These are phyloP conservation scores for Bicyclus anynana DNA, from an alignment of 1,140 invertebrate species.

Conservation along the genomic window DNA sequence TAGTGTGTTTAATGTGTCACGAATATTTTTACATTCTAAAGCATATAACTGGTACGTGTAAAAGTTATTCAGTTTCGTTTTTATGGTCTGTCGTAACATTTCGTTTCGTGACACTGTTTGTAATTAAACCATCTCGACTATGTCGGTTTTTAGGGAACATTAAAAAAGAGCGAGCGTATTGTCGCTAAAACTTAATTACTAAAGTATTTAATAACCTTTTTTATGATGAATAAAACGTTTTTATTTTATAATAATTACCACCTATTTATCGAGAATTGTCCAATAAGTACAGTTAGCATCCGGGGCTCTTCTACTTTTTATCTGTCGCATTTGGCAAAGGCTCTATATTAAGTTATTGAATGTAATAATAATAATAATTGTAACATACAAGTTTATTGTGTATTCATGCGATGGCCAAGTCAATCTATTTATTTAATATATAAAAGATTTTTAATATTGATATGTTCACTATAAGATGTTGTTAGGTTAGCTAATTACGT, in stretches of 20 bases:
- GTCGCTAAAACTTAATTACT: neutral
- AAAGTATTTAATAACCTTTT: constrained; percentile 3
- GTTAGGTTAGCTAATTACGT: too few relatives aligned
- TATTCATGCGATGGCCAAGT: too few relatives aligned
- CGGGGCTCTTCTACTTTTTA: too few relatives aligned
- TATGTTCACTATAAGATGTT: too few relatives aligned
- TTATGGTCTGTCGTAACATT: constrained; percentile 13
- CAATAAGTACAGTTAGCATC: too few relatives aligned
- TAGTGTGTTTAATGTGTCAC: neutral
- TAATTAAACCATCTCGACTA: constrained; percentile 14
- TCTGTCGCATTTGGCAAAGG: too few relatives aligned
- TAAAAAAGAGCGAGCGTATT: constrained; percentile 4
- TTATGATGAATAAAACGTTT: neutral
- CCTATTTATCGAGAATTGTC: neutral
- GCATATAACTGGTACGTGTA: neutral
- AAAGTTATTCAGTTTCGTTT: constrained; percentile 5
- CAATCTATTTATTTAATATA: too few relatives aligned
- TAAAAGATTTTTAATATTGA: too few relatives aligned
- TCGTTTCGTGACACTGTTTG: constrained; percentile 15
- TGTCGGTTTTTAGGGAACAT: constrained; percentile 8
- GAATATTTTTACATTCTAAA: neutral
- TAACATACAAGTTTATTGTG: too few relatives aligned
- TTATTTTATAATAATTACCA: neutral
- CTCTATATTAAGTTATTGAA: too few relatives aligned
- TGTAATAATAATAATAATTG: too few relatives aligned